Base-by-base conservation (phyloP, 1,140 invertebrate genomes). In the Pomacea maculata region DNA sequence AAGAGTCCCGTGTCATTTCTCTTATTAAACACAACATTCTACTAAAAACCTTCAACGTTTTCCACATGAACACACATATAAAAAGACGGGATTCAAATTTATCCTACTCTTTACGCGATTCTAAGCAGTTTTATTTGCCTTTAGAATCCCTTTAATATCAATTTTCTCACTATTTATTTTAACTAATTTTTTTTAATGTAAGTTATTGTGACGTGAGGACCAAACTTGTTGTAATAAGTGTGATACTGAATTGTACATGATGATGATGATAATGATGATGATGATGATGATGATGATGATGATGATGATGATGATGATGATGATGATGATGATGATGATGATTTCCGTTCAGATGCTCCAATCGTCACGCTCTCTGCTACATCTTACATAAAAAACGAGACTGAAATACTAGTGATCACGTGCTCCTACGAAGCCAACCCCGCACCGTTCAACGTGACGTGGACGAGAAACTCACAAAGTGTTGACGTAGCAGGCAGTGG, bases 281-380 rank as follows among this genome's bases (percentile, higher is more conserved):
- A 75, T 75, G 54, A 75, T 52, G 54, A 75, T 75, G 54, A 75
- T 75, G 54, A 75, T 75, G 54, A 75, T 75, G 54, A 75, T 75
- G 54, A 75, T 75, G 54, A 75, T 45, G n/a, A 75, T 75, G 54
- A 75, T 75, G 54, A 75, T 75, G 54, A 75, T 75, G 54, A 75
- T 75, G 54, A 75, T 75, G 34, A 45, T 45, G 34, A 45, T 75
- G 6, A 75, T 75, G 6, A 75, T 75, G 6, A 75, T 75, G 6
- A 75, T 61, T 2, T 70, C 29, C 5, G 11, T 15, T 70, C 67
- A 70, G 67, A 25, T 34, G 67, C 29, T 11, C 67, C 67, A 11
- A 10, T 25, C 12, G 67, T 70, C 14, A 70, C 8, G 11, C 12
- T n/a, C 6, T 11, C 21, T n/a, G 21, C 67, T n/a, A 70, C 67